These are phyloP conservation scores for Alsophila aescularia DNA, from an alignment of 2,888 invertebrate genomes.

Conservation along the genomic window DNA sequence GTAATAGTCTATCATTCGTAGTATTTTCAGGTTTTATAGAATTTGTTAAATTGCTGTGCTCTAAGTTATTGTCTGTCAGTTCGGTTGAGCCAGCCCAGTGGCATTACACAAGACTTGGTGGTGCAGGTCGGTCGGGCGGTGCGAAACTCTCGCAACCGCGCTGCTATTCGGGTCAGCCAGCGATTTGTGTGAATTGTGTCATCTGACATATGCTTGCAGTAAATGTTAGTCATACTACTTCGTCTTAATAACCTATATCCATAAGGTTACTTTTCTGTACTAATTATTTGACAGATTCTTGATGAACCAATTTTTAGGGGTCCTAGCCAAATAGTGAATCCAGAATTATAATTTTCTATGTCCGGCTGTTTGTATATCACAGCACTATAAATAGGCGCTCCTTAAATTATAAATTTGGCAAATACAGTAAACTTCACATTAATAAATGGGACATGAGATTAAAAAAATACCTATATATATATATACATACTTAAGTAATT, in stretches of 20 bases:
- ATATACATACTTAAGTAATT: no score
- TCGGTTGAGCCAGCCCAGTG: constrained; percentile 48
- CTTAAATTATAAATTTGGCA: no score
- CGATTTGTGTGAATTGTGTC: constrained; percentile 84
- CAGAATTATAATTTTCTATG: no score
- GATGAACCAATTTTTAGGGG: no score
- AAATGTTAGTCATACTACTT: constrained; percentile 45
- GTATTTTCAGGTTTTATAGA: neutral
- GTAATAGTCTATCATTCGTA: neutral
- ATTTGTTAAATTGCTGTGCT: neutral
- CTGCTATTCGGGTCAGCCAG: constrained; percentile 79
- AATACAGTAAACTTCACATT: no score
- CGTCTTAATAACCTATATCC: constrained; percentile 24
- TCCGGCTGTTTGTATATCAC: no score
- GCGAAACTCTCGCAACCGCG: constrained; percentile 76
- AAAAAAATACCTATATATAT: no score
- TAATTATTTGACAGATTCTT: no score
- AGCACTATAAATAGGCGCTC: no score
- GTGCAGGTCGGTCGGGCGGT: constrained; percentile 73
- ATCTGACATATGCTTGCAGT: constrained; percentile 70
- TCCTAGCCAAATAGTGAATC: no score
- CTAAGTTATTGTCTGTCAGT: constrained; percentile 32
- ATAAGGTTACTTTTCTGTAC: constrained; percentile 44
- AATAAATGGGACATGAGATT: no score
- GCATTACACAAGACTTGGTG: constrained; percentile 79